Conservation (phyloP, 2,888 invertebrate species). For the Opisthograptis luteolata region DNA sequence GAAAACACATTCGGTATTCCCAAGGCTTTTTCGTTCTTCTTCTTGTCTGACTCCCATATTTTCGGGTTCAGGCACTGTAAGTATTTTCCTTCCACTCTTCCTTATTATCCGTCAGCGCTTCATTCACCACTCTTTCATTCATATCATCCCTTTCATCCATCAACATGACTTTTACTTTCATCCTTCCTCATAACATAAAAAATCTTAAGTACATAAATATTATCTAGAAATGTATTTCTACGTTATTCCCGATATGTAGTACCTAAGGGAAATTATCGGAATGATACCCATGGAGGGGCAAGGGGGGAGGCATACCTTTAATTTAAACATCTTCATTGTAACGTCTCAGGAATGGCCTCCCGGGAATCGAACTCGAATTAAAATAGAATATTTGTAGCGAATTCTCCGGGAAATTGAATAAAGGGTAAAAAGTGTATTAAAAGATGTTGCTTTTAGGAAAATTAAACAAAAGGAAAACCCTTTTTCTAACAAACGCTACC, state of each 20-base stretch:
- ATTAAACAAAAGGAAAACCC: not conserved
- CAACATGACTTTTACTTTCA: no score
- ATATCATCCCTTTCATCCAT: no score
- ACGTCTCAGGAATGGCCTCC: constrained; percentile 30
- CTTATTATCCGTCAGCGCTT: no score
- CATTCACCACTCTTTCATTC: no score
- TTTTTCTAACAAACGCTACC: not conserved
- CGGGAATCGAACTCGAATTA: constrained; percentile 14
- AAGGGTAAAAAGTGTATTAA: not conserved
- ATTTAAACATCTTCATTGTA: constrained; percentile 44
- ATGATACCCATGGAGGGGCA: constrained; percentile 44
- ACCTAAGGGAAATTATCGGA: constrained; percentile 69
- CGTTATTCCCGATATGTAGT: constrained; percentile 52
- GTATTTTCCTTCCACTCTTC: no score
- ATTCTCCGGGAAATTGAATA: constrained; percentile 20
- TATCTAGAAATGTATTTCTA: constrained; percentile 7
- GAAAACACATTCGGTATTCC: no score
- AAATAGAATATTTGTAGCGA: constrained; percentile 29
- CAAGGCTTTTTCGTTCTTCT: no score
- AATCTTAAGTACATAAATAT: no score
- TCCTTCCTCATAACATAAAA: no score
- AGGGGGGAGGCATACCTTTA: constrained; percentile 31
- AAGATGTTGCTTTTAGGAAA: not conserved
- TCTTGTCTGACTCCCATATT: no score
- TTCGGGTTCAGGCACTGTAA: no score